Conservation (phyloP, 2,888 invertebrate species). For the Sympetrum striolatum region DNA sequence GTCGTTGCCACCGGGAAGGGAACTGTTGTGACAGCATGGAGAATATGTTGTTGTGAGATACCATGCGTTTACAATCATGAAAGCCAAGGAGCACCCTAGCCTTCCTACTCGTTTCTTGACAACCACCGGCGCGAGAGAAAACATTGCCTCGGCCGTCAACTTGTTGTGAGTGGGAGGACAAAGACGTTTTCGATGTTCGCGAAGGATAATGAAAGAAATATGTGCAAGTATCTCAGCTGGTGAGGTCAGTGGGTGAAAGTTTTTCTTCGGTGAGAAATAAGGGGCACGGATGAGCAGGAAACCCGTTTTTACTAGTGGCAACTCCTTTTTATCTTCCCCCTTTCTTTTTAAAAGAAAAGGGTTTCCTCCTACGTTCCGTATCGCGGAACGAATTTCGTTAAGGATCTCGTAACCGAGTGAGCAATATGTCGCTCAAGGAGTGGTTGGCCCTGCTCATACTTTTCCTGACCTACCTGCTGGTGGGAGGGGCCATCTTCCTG, state of each 20-base stretch:
- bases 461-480: constrained; percentile 76
- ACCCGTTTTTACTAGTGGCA: neutral
- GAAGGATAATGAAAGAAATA: neutral
- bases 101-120: no score
- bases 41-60: no score
- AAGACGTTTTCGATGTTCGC: neutral
- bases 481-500: constrained; percentile 87
- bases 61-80: no score
- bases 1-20: no score
- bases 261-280: neutral
- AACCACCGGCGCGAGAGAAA: no score
- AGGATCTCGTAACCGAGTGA: neutral
- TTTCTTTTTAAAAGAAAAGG: neutral
- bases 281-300: neutral
- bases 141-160: no score
- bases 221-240: neutral
- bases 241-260: neutral
- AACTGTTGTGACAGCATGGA: no score
- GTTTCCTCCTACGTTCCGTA: neutral
- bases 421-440: constrained; percentile 81
- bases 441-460: constrained; percentile 76
- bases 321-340: neutral
- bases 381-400: neutral
- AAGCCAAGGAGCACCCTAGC: no score
- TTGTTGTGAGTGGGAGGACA: no score